Evolutionary conservation across 30 jellyfish, hydroid and myxozoan genomes (phyloP), one percentile per base, ranked within the genome.

Genomic region (Sanderia malayensis): DNA sequence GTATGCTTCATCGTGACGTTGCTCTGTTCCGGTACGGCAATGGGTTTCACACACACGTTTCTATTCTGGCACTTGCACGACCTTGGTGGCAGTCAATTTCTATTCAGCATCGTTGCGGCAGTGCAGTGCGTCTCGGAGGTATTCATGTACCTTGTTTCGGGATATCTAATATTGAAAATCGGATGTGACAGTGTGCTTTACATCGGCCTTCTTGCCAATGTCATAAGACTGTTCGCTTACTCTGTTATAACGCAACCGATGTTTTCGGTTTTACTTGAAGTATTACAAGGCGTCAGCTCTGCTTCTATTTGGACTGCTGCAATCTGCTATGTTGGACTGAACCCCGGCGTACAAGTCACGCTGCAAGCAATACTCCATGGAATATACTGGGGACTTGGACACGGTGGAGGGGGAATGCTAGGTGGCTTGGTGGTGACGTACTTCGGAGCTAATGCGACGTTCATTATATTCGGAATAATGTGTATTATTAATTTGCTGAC

Each of bases 281-380:
- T 92, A 2, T 71, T 92, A 24, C 98, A 92, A 33, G 98, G 98
- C 30, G 88, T 92, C 21, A 85, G 96, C 72, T 92, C 98, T 22
- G 98, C 98, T 26, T 78, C 96, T 57, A 80, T 92, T 19, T 92
- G 98, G 98, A 92, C 98, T 1, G 96, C 98, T 1, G 87, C 98
- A 3, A 76, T 92, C 21, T 92, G 96, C 44, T 92, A 92, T 62
- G 94, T 92, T 53, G 96, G 96, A 1, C 95, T 84, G 8, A 92
- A 86, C 72, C 97, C 96, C n/a, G 98, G 98, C 26, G 89, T 95
- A 0, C 98, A 94, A 30, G 94, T 82, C 28, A 92, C 98, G 1
- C 88, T 92, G n/a, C 98, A 92, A 57, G 98, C 98, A 30, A 71
- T 92, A 49, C 87, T 92, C 2, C 98, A 92, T 74, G 98, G 96